phyloP scores from a whole-genome alignment of 2,797 vertebrate genomes.

The Sebastes iracundus region DNA sequence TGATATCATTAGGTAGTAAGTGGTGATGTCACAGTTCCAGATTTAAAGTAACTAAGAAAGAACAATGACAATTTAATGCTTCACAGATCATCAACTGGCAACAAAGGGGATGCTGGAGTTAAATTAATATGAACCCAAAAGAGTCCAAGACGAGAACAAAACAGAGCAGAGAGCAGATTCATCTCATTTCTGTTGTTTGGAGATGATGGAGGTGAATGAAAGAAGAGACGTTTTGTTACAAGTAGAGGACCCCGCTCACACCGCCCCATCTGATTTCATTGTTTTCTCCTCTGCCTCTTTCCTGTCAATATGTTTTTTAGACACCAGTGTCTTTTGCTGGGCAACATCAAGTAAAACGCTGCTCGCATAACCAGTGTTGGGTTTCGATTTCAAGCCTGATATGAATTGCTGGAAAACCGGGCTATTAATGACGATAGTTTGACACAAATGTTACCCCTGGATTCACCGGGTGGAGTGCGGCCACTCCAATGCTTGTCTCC shows the following conservation, averaged over 20 bases:
- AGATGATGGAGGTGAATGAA: neutral
- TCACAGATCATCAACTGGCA: constrained; percentile 18
- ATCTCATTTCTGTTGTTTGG: neutral
- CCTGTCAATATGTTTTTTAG: too few relatives aligned
- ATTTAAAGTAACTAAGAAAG: neutral
- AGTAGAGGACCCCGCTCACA: neutral
- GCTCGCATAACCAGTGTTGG: too few relatives aligned
- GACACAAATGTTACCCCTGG: too few relatives aligned
- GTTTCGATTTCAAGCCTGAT: too few relatives aligned
- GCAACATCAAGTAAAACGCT: too few relatives aligned
- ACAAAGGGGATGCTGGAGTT: neutral
- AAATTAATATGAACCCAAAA: neutral
- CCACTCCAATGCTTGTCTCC: too few relatives aligned
- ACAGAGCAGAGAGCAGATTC: neutral
- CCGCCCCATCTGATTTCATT: too few relatives aligned
- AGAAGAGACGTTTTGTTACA: neutral
- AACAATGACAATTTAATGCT: neutral
- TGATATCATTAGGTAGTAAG: constrained; percentile 66
- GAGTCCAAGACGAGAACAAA: neutral
- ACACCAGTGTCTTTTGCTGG: too few relatives aligned
- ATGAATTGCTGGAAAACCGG: too few relatives aligned
- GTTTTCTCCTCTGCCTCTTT: too few relatives aligned
- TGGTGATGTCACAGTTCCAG: constrained; percentile 68
- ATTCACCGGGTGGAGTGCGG: too few relatives aligned
- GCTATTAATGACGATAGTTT: too few relatives aligned